phyloP scores from a whole-genome alignment of 2,113 vertebrate genomes.

The Melanocharis versteri region DNA sequence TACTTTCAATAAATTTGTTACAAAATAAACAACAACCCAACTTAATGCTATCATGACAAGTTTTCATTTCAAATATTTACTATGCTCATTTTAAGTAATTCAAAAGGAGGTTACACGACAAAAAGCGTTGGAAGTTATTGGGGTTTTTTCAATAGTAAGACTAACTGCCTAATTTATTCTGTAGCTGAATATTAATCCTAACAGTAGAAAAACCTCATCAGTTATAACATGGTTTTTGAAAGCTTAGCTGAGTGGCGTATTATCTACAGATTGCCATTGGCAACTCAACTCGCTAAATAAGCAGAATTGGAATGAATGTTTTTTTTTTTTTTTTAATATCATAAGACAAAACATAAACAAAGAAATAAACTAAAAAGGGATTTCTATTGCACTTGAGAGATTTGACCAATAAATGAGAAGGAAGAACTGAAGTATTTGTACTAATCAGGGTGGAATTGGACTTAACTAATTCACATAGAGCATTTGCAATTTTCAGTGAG shows the following conservation, averaged over 20 bases:
- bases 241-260: background rate
- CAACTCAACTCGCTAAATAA: background rate
- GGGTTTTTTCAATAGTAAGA: background rate
- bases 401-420: background rate
- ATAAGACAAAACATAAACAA: background rate
- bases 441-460: background rate
- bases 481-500: background rate
- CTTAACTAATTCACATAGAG: background rate
- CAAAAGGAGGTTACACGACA: background rate
- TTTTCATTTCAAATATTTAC: background rate
- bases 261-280: background rate
- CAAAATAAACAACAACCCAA: background rate
- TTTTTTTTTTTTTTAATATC: background rate
- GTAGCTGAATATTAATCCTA: background rate
- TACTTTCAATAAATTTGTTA: background rate
- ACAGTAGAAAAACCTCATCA: background rate
- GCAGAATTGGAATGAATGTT: background rate
- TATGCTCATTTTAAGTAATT: background rate
- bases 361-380: background rate
- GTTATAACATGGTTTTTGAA: background rate
- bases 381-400: background rate
- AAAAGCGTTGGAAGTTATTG: background rate
- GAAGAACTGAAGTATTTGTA: background rate
- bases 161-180: background rate
- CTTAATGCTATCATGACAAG: background rate